Conservation (phyloP, 2,888 invertebrate genomes). For the Idaea aversata region DNA sequence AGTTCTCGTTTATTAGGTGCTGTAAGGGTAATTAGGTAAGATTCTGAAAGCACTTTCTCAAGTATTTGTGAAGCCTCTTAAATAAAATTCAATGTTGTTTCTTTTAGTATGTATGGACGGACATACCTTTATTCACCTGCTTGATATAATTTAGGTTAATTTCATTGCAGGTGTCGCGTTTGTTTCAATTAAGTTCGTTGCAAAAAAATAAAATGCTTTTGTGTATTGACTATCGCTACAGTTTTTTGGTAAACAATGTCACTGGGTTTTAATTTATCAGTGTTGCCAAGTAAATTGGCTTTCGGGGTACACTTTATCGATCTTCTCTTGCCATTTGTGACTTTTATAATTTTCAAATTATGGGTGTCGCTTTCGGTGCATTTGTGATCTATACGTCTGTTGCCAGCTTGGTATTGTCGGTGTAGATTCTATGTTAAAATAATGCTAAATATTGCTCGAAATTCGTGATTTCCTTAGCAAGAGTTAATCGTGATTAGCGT, state of each 20-base stretch:
- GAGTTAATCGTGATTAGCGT: neutral
- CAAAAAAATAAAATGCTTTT: neutral
- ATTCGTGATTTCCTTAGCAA: neutral
- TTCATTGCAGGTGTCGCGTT: neutral
- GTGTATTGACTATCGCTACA: neutral
- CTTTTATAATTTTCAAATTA: neutral
- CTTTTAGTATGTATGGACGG: neutral
- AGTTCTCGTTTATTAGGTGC: constrained; percentile 4
- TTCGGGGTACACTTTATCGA: neutral
- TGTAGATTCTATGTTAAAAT: neutral
- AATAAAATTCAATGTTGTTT: neutral
- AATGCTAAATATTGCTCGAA: neutral
- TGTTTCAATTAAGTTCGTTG: neutral
- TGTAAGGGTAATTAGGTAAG: neutral
- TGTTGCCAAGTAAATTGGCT: neutral
- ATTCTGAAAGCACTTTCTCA: neutral
- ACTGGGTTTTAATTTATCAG: neutral
- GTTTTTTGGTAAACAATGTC: neutral
- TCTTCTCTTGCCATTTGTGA: neutral
- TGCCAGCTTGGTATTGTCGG: neutral
- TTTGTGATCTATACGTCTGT: no score
- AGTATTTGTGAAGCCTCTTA: neutral
- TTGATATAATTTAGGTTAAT: neutral
- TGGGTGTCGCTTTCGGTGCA: neutral
- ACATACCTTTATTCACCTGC: neutral